Evolutionary conservation across 2,888 invertebrate species (phyloP).

Genomic region (Eristalis intricaria): DNA sequence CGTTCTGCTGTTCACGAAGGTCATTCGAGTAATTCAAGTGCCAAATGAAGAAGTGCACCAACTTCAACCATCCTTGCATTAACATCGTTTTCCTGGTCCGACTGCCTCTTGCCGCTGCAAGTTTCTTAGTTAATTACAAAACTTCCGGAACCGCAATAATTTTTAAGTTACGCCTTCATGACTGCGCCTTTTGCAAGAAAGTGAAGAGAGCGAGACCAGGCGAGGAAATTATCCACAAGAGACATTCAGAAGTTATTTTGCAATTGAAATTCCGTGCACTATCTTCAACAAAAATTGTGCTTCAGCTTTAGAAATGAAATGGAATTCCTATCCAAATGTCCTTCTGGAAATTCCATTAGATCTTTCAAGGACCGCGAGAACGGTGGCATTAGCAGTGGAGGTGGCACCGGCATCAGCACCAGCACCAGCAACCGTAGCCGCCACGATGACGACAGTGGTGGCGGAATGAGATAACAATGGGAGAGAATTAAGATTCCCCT

Average conservation of each 20-base stretch:
- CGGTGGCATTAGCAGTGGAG: background rate
- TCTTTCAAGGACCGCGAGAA: constrained; percentile 33
- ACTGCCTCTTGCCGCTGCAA: background rate
- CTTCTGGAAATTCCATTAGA: constrained; percentile 66
- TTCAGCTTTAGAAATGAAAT: constrained; percentile 54
- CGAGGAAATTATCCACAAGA: constrained; percentile 61
- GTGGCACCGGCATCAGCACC: background rate
- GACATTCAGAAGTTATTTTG: constrained; percentile 70
- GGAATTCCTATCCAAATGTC: constrained; percentile 67
- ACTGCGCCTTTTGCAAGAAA: constrained; percentile 23
- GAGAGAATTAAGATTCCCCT: constrained; percentile 55
- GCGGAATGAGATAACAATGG: constrained; percentile 62
- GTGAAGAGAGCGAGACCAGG: constrained; percentile 1
- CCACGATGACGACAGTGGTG: background rate
- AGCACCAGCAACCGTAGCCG: background rate
- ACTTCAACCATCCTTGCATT: constrained; percentile 52
- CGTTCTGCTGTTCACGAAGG: constrained; percentile 10
- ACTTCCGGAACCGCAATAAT: constrained; percentile 67
- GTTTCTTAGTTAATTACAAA: constrained; percentile 66
- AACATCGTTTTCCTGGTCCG: background rate
- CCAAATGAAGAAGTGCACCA: constrained; percentile 28
- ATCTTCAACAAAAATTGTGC: constrained; percentile 61
- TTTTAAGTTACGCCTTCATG: constrained; percentile 69
- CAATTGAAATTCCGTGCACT: constrained; percentile 71
- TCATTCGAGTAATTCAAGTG: constrained; percentile 26